Percentiles rank a stretch among this genome's conserved stretches.
Conservation (phyloP, 2,888 invertebrate genomes). For the Philonicus albiceps region DNA sequence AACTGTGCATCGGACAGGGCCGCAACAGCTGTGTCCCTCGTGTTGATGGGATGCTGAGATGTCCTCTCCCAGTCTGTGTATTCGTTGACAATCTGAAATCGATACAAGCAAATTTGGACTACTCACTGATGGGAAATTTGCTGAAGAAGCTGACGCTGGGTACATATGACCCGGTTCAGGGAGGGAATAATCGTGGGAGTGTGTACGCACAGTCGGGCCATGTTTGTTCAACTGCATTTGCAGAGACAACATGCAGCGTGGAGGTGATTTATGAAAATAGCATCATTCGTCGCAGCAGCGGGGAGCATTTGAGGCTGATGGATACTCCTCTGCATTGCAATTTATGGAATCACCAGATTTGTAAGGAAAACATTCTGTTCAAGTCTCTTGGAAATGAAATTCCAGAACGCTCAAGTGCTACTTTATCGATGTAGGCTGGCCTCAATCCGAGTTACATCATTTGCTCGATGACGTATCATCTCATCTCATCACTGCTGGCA, state of each 20-base stretch:
- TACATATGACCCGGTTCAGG: neutral
- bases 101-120: conserved; percentile 32
- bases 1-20: conserved; percentile 94
- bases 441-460: neutral
- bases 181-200: neutral
- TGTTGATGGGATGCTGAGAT: conserved; percentile 87
- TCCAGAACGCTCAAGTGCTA: neutral
- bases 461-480: neutral
- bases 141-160: neutral
- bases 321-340: neutral
- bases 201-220: neutral
- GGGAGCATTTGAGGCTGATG: neutral
- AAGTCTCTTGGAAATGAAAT: neutral
- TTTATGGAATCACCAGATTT: neutral
- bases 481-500: neutral
- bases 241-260: neutral
- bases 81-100: conserved; percentile 76
- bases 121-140: neutral
- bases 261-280: neutral
- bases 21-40: conserved; percentile 87
- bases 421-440: neutral
- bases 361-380: neutral
- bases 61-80: conserved; percentile 98
- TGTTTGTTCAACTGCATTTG: neutral
- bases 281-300: neutral